These are phyloP conservation scores for Muscicapa adusta DNA, from an alignment of 2,113 vertebrate genomes.

Conservation along the genomic window DNA sequence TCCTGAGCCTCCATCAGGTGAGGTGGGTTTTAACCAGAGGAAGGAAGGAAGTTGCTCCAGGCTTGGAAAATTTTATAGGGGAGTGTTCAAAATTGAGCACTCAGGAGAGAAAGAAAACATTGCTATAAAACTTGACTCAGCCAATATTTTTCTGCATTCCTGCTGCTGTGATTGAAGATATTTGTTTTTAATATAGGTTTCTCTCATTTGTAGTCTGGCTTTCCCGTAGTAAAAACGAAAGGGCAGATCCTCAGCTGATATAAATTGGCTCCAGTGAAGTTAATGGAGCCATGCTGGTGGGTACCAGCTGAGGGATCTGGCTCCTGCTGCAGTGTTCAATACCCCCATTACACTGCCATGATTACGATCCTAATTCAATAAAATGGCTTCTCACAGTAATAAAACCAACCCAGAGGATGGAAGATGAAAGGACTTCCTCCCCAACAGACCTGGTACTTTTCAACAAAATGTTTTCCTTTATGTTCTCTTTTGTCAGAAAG, in stretches of 20 bases:
- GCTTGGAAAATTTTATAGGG: conserved; percentile 41
- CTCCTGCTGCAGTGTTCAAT: neutral
- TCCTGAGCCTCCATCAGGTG: conserved; percentile 1
- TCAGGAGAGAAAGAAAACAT: conserved; percentile 30
- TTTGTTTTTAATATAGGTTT: conserved; percentile 57
- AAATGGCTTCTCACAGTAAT: neutral
- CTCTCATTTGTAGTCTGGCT: conserved; percentile 29
- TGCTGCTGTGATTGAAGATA: conserved; percentile 50
- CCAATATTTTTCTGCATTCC: conserved; percentile 48
- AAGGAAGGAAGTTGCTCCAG: conserved; percentile 23
- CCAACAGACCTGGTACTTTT: neutral
- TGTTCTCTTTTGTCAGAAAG: conserved; percentile 17
- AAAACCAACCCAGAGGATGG: conserved; percentile 20
- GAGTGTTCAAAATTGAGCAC: conserved; percentile 8
- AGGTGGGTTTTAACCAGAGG: neutral
- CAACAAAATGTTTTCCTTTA: neutral
- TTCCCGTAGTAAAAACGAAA: conserved; percentile 38
- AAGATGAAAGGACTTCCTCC: conserved; percentile 47
- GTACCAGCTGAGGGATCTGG: conserved; percentile 53
- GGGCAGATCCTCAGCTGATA: conserved; percentile 58
- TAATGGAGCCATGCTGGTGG: conserved; percentile 38
- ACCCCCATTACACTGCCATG: neutral
- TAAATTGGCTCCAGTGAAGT: conserved; percentile 40
- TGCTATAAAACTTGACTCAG: conserved; percentile 56
- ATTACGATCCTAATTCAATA: conserved; percentile 49